phyloP scores from a whole-genome alignment of 2,797 vertebrate species.

The Siniperca obscura region DNA sequence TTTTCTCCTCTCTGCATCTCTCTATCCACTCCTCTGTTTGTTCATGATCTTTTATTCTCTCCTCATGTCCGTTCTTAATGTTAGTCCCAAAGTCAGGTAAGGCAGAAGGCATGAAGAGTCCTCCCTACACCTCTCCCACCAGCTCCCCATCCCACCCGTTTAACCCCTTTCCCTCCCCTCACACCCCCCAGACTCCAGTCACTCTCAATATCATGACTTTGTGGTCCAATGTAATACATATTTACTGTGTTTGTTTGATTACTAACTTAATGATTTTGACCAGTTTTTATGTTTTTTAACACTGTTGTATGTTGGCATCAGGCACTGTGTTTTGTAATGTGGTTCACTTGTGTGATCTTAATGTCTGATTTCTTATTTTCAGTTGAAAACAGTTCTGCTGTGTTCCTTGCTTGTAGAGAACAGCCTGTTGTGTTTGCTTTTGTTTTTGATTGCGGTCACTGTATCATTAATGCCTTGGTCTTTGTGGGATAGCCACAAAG shows the following conservation, averaged over 20 bases:
- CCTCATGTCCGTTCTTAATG: constrained; percentile 87
- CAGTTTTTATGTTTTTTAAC: constrained; percentile 32
- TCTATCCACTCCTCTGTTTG: constrained; percentile 62
- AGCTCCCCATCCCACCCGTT: constrained; percentile 11
- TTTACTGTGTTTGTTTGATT: constrained; percentile 52
- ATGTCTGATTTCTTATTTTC: constrained; percentile 38
- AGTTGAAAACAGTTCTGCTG: constrained; percentile 29
- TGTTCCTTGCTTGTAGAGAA: constrained; percentile 28
- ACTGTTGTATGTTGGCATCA: constrained; percentile 22
- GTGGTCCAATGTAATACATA: constrained; percentile 65
- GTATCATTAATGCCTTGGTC: constrained; percentile 53
- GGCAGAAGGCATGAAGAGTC: constrained; percentile 84
- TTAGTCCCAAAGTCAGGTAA: constrained; percentile 99
- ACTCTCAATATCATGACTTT: constrained; percentile 53
- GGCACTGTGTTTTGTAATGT: constrained; percentile 50
- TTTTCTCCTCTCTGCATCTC: constrained; percentile 56
- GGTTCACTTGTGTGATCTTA: constrained; percentile 49
- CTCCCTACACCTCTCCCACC: constrained; percentile 12
- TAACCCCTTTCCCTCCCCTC: constrained; percentile 15
- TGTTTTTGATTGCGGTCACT: constrained; percentile 46
- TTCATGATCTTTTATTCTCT: constrained; percentile 79
- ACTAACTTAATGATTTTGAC: constrained; percentile 60
- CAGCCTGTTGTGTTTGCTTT: constrained; percentile 48
- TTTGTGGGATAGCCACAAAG: constrained; percentile 66
- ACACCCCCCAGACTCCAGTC: constrained; percentile 21